Base-by-base conservation (phyloP, 2,113 vertebrate species). In the Furnarius figulus region DNA sequence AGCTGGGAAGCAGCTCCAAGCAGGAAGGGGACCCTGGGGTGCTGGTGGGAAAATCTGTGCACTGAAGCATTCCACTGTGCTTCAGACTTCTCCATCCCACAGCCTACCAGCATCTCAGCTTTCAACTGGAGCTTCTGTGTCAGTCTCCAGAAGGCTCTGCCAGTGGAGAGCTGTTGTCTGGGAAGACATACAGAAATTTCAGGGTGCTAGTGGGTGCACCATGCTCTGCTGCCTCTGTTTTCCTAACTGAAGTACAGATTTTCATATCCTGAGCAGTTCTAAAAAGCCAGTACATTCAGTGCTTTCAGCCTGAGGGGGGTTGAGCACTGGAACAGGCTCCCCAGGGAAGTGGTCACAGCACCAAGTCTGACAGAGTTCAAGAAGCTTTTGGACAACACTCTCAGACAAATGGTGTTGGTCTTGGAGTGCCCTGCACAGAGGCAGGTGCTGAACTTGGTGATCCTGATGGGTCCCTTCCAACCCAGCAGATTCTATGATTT, bases 11-110 rank as follows among this genome's bases (percentile, higher is more conserved):
- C 44, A 47, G 15, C 90, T 80, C n/a, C 1, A 6, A 37, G 70
- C 1, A 9, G n/a, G 42, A 71, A 50, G 27, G 40, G 46, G 21
- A 13, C 0, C 0, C 30, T 1, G 6, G 9, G 13, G 15, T 10
- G 7, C 22, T 52, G 18, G 17, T 4, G 2, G 33, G 30, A 73
- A 67, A 47, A 42, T 47, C 8, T 23, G 28, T 47, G 30, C 18
- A 2, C 31, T 66, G 44, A 63, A 89, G 14, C 50, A 46, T 71
- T 61, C 47, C 8, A 2, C 35, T 52, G 14, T 31, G 56, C 66
- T 82, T 55, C 50, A 18, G 2, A 50, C 30, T 50, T 12, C 39
- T 86, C 25, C 27, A 10, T 71, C 44, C 33, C 16, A 9, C 15
- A 6, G 24, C 25, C 35, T 67, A 49, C 22, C 56, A 85, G 35